Evolutionary conservation across 1,140 invertebrate genomes (phyloP).

Genomic region (Nymphalis io): DNA sequence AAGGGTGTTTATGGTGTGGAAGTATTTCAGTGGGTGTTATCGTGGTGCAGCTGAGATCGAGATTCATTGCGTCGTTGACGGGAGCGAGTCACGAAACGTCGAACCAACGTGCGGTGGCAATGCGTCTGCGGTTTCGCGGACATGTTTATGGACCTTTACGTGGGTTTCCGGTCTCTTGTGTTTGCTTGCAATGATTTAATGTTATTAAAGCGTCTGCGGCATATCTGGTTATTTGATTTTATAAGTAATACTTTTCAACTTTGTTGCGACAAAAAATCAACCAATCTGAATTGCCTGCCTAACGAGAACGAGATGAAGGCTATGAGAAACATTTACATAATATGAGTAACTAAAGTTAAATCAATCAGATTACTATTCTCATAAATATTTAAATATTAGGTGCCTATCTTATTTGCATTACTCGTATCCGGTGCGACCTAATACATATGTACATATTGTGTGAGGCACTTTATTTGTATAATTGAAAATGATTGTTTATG

Average conservation of each 20-base stretch:
- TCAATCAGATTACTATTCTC: slow-evolving; percentile 3
- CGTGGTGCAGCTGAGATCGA: slow-evolving; percentile 48
- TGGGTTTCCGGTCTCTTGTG: slow-evolving; percentile 27
- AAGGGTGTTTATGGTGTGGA: slow-evolving; percentile 27
- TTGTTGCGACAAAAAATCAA: not conserved
- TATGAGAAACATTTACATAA: not conserved
- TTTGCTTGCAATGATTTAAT: slow-evolving; percentile 28
- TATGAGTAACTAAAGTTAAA: not conserved
- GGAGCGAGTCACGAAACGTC: slow-evolving; percentile 59
- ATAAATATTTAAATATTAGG: not conserved
- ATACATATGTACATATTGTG: not conserved
- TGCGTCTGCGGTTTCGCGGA: slow-evolving; percentile 23
- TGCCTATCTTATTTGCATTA: not conserved
- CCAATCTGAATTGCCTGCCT: not conserved
- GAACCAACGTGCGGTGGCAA: slow-evolving; percentile 39
- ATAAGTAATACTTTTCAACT: not conserved
- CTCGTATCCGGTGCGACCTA: not conserved
- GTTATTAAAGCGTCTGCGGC: slow-evolving; percentile 4
- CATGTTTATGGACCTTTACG: slow-evolving; percentile 29
- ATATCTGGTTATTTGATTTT: not conserved
- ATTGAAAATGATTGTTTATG: not conserved
- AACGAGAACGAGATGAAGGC: not conserved
- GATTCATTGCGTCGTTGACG: slow-evolving; percentile 61
- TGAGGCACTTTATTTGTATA: not conserved
- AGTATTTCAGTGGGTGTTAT: slow-evolving; percentile 29